Evolutionary conservation across 2,888 invertebrate genomes (phyloP), one percentile per base, ranked within the genome.

Genomic region (Andrena trimmerana): DNA sequence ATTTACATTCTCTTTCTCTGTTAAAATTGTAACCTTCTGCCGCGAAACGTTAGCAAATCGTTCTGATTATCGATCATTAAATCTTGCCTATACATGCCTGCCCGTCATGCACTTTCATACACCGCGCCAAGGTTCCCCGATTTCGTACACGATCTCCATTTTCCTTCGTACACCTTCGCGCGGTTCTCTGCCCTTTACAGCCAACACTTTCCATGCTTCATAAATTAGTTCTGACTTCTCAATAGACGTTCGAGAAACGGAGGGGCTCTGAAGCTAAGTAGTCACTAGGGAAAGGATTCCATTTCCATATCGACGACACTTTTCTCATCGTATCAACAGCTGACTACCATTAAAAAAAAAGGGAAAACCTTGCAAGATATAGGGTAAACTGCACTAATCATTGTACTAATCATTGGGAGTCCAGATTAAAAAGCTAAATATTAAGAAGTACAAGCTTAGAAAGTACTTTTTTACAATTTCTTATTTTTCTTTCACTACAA

Each of bases 1-100:
- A 71, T 57, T 42, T 36, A 67, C 80, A 57, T 78, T 78, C 78
- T 57, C 80, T 81, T 78, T 78, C 71, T 8, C 70, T 16, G 27
- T 78, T 78, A 80, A 80, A 80, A 82, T 80, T 57, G 31, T 70
- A 82, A 75, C 80, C 82, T 82, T 82, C 82, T 80, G 75, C 82
- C 82, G 69, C 54, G 80, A 50, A 54, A 75, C 70, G 70, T 80
- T 80, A 80, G 80, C 82, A 82, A 80, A 82, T 75, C 82, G 82
- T 82, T 82, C 82, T 75, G 82, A 82, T 82, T 82, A 82, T 82
- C 82, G 82, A 82, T 82, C 82, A 75, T 82, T 82, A 82, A 80
- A 82, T 82, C 82, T 82, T 67, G 80, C 75, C 33, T 79, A 48
- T 24, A 54, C 54, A 16, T 50, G 50, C 36, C 50, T 60, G 79